phyloP scores from a whole-genome alignment of 2,797 vertebrate species.

The Ctenosaura bakeri region DNA sequence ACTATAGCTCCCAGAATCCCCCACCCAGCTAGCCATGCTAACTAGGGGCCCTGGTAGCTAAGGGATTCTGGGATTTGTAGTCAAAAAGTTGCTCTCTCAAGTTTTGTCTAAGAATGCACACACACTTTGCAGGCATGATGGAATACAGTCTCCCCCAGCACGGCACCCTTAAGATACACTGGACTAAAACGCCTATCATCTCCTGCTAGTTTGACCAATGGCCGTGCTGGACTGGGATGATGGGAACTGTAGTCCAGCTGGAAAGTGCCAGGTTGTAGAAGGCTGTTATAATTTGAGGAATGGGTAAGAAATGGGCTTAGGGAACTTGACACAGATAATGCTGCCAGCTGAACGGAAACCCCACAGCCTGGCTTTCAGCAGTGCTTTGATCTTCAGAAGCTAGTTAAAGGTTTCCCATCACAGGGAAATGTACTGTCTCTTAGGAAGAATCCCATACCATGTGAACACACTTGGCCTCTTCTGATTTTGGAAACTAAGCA shows the following conservation, averaged over 20 bases:
- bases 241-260: too few relatives aligned
- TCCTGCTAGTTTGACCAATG: too few relatives aligned
- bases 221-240: too few relatives aligned
- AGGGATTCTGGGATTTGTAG: too few relatives aligned
- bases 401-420: not conserved
- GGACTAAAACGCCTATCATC: not conserved
- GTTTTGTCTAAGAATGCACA: too few relatives aligned
- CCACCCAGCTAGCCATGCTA: too few relatives aligned
- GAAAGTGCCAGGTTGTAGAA: too few relatives aligned
- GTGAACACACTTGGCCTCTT: too few relatives aligned
- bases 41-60: too few relatives aligned
- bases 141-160: not conserved
- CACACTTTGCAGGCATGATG: not conserved
- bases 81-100: too few relatives aligned
- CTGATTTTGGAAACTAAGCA: too few relatives aligned
- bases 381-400: not conserved
- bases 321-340: not conserved
- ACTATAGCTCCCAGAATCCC: not conserved
- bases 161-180: not conserved
- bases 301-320: not conserved
- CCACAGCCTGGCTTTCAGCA: not conserved
- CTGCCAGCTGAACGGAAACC: not conserved
- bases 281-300: too few relatives aligned
- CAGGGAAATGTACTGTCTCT: not conserved
- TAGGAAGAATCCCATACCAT: not conserved